These are phyloP conservation scores for Villa cingulata DNA, from an alignment of 2,888 invertebrate species.

Conservation along the genomic window DNA sequence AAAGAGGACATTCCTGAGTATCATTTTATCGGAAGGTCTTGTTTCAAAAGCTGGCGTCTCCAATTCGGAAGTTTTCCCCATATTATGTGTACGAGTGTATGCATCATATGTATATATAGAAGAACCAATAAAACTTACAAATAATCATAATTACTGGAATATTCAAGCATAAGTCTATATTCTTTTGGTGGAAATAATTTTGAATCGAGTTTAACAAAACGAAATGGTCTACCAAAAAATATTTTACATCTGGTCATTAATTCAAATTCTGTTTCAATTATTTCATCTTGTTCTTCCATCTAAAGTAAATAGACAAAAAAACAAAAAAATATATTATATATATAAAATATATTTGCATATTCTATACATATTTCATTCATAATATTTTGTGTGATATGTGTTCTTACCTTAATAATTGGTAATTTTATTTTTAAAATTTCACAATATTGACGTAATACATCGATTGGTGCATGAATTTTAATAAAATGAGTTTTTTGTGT, in stretches of 20 bases:
- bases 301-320: slow-evolving; percentile 13
- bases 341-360: background rate
- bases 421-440: slow-evolving; percentile 64
- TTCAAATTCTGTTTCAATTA: slow-evolving; percentile 28
- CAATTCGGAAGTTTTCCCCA: too few relatives aligned
- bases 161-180: slow-evolving; percentile 53
- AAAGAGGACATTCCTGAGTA: too few relatives aligned
- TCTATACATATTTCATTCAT: background rate
- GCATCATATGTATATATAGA: too few relatives aligned
- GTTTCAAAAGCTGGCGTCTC: too few relatives aligned
- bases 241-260: slow-evolving; percentile 38
- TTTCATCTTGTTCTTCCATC: slow-evolving; percentile 34
- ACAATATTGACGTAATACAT: slow-evolving; percentile 56
- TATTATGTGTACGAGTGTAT: too few relatives aligned
- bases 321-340: too few relatives aligned
- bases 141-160: slow-evolving; percentile 55
- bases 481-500: slow-evolving; percentile 51
- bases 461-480: slow-evolving; percentile 59
- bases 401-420: slow-evolving; percentile 56
- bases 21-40: too few relatives aligned
- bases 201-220: slow-evolving; percentile 45
- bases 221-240: slow-evolving; percentile 37
- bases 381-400: background rate
- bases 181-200: slow-evolving; percentile 46
- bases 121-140: slow-evolving; percentile 46